Percentiles rank a stretch among this genome's conserved stretches.
Evolutionary conservation across 2,888 invertebrate species (phyloP).

Genomic region (Ophioninae sp.): DNA sequence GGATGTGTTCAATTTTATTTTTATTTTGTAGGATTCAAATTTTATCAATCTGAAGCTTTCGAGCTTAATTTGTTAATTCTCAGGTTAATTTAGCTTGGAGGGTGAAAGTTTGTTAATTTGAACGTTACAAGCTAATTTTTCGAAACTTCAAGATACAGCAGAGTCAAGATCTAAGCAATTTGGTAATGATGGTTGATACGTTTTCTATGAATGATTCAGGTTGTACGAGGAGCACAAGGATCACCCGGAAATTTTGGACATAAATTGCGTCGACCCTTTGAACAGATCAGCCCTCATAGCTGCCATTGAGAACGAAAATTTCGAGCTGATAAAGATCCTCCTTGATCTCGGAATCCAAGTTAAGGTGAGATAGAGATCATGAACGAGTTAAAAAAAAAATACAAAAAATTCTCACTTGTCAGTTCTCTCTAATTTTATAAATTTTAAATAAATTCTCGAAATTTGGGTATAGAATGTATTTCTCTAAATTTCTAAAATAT

Average conservation of each 20-base stretch:
- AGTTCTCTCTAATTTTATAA: no score
- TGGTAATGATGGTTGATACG: not conserved
- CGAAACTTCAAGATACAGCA: no score
- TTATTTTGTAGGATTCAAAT: no score
- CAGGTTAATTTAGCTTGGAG: no score
- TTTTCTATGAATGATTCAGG: conserved; percentile 80
- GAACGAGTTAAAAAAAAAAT: not conserved
- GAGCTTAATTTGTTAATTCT: no score
- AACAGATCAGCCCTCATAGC: conserved; percentile 96
- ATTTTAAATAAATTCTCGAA: no score
- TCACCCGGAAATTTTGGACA: conserved; percentile 88
- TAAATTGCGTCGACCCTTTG: conserved; percentile 97
- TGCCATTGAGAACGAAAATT: conserved; percentile 98
- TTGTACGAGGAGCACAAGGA: conserved; percentile 87
- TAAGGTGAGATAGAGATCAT: conserved; percentile 83
- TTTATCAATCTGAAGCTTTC: no score
- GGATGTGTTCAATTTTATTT: no score
- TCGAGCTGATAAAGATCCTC: conserved; percentile 93
- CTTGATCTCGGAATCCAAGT: conserved; percentile 92
- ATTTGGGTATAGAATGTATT: no score
- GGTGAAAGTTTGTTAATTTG: no score
- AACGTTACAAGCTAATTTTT: no score
- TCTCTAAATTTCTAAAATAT: no score
- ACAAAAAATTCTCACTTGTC: not conserved
- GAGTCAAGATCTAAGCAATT: not conserved